Base-by-base conservation (phyloP, 2,888 invertebrate genomes). In the Callyntrura guangdongensis region DNA sequence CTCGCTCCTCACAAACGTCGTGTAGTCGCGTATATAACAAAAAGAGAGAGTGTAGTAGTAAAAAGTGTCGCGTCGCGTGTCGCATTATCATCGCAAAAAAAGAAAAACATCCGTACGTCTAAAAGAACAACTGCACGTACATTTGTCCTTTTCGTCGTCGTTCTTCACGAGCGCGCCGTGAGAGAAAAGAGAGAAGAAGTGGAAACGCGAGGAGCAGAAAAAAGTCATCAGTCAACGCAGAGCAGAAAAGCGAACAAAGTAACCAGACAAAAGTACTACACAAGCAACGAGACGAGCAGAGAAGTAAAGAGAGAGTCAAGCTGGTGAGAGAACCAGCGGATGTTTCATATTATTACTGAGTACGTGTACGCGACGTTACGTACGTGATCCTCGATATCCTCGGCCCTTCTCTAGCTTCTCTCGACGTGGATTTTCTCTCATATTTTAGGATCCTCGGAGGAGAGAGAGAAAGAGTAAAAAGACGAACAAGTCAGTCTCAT, bases 161-260 rank as follows among this genome's bases (percentile, higher is more conserved):
- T 36, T 36, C 36, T 36, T 36, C 36, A 36, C 36, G 36, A 36
- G 36, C 2, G 36, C 36, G 36, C n/a, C n/a, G n/a, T n/a, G n/a
- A n/a, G n/a, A n/a, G n/a, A n/a, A n/a, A n/a, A n/a, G n/a, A n/a
- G n/a, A n/a, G 6, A 6, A 36, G 36, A 36, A 36, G 36, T 36
- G 36, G 36, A 6, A 36, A 2, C 36, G 36, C 36, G 36, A 36
- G 36, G 6, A 36, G 6, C 36, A 36, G 36, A 59, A 59, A 59
- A 53, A 59, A 59, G 59, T 59, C 59, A 59, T 59, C 59, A 59
- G 59, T 59, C 59, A 59, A 59, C n/a, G 14, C n/a, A n/a, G n/a
- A 9, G 14, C 12, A 53, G 53, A 59, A 20, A n/a, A 17, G 17
- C n/a, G 59, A 59, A 59, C 53, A 59, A 59, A 59, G 17, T 17